Evolutionary conservation across 2,113 vertebrate genomes (phyloP).

Genomic region (Saccopteryx leptura): DNA sequence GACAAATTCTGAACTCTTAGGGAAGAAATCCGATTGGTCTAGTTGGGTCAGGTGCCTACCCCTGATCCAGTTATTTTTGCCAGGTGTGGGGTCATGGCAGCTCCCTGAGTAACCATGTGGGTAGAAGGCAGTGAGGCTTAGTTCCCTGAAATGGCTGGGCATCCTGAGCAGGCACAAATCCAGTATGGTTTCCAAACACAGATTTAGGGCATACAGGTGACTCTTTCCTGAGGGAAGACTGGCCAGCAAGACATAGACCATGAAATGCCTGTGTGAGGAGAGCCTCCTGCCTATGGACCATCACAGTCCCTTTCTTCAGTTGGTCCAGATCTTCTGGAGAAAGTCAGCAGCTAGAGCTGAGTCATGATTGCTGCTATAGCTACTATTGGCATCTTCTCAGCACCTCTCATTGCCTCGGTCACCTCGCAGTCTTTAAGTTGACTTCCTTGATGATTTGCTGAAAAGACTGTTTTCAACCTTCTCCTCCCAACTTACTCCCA

Average conservation of each 20-base stretch:
- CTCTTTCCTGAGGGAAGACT: not conserved
- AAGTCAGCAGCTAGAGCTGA: not conserved
- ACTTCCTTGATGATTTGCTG: not conserved
- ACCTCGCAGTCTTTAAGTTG: not conserved
- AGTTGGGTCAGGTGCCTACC: not conserved
- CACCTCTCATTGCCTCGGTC: not conserved
- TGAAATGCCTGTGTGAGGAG: not conserved
- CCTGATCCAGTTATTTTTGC: not conserved
- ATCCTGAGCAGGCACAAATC: not conserved
- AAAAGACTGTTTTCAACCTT: not conserved
- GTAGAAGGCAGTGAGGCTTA: not conserved
- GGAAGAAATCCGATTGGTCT: conserved; percentile 20
- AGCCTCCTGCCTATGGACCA: not conserved
- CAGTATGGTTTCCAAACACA: not conserved
- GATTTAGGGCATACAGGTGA: not conserved
- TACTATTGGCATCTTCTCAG: no score
- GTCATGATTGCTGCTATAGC: not conserved
- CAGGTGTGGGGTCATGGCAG: not conserved
- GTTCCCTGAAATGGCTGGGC: not conserved
- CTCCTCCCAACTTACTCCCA: not conserved
- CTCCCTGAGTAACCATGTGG: not conserved
- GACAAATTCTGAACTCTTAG: not conserved
- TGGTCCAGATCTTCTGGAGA: not conserved
- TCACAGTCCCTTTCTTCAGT: not conserved
- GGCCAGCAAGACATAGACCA: not conserved